These are phyloP conservation scores for Drosophila picticornis DNA, from an alignment of 2,888 invertebrate genomes.

Conservation along the genomic window DNA sequence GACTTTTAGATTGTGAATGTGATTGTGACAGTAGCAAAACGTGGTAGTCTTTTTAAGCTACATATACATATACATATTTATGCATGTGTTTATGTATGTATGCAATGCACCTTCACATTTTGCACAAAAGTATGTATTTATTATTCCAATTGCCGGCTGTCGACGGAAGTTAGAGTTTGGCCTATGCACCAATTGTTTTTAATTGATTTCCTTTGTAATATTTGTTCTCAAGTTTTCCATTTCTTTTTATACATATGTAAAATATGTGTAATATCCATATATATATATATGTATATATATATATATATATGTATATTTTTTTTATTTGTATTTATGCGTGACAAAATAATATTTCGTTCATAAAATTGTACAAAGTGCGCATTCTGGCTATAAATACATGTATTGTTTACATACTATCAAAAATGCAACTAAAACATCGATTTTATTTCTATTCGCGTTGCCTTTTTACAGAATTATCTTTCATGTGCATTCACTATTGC, in stretches of 20 bases:
- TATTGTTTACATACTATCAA: conserved; percentile 50
- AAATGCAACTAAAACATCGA: conserved; percentile 42
- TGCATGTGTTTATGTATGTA: conserved; percentile 7
- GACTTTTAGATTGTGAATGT: conserved; percentile 6
- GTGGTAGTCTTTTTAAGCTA: conserved; percentile 31
- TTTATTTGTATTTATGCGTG: conserved; percentile 34
- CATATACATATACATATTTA: conserved; percentile 38
- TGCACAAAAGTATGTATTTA: conserved; percentile 8
- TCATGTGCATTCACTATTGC: conserved; percentile 1
- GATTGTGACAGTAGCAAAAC: conserved; percentile 16
- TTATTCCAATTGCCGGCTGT: not conserved
- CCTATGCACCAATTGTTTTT: conserved; percentile 34
- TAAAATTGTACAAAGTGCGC: conserved; percentile 80
- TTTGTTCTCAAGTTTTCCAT: conserved; percentile 1
- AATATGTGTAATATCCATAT: conserved; percentile 23
- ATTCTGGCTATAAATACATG: conserved; percentile 35
- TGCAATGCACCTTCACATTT: conserved; percentile 24
- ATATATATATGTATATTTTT: not conserved
- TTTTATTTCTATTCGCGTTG: conserved; percentile 15
- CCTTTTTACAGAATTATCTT: conserved; percentile 38
- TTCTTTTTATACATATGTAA: conserved; percentile 5
- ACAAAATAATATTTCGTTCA: conserved; percentile 49
- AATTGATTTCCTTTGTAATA: conserved; percentile 14
- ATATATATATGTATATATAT: conserved; percentile 7
- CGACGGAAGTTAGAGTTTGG: conserved; percentile 28